Conservation (phyloP, 1,140 invertebrate species). For the Papilio aristodemus region DNA sequence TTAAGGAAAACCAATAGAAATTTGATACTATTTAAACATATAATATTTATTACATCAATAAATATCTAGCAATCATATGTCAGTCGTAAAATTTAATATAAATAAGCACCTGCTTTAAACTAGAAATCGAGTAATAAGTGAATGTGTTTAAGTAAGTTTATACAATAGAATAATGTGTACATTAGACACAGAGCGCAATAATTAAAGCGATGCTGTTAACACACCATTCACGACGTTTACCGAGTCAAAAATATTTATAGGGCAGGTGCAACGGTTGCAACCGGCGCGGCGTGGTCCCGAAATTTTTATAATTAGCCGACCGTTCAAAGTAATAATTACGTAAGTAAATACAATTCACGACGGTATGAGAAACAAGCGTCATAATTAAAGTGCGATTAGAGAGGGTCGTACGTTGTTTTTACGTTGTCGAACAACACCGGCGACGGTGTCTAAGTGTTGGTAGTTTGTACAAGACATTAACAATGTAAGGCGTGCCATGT, state of each 20-base stretch:
- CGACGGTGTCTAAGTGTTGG: conserved; percentile 13
- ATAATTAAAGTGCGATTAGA: conserved; percentile 35
- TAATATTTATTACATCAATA: conserved; percentile 27
- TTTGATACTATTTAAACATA: conserved; percentile 20
- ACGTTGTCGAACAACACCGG: conserved; percentile 23
- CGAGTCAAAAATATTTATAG: conserved; percentile 30
- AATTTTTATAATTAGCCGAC: conserved; percentile 31
- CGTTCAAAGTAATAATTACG: conserved; percentile 33
- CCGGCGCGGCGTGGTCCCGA: conserved; percentile 10
- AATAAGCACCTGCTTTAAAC: conserved; percentile 25
- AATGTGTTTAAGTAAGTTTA: conserved; percentile 10
- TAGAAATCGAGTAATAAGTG: neutral
- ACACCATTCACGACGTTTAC: conserved; percentile 27
- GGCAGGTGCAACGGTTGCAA: conserved; percentile 30
- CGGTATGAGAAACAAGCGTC: conserved; percentile 24
- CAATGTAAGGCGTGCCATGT: conserved; percentile 15
- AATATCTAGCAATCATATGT: conserved; percentile 27
- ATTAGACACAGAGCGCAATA: conserved; percentile 22
- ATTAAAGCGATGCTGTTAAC: conserved; percentile 29
- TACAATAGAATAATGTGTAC: conserved; percentile 16
- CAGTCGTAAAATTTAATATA: conserved; percentile 14
- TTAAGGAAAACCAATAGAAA: conserved; percentile 28
- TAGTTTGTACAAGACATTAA: conserved; percentile 29
- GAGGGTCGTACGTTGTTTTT: conserved; percentile 27
- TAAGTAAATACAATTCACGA: conserved; percentile 34